phyloP scores from a whole-genome alignment of 2,888 invertebrate genomes.

The Oxystoma pomonae region DNA sequence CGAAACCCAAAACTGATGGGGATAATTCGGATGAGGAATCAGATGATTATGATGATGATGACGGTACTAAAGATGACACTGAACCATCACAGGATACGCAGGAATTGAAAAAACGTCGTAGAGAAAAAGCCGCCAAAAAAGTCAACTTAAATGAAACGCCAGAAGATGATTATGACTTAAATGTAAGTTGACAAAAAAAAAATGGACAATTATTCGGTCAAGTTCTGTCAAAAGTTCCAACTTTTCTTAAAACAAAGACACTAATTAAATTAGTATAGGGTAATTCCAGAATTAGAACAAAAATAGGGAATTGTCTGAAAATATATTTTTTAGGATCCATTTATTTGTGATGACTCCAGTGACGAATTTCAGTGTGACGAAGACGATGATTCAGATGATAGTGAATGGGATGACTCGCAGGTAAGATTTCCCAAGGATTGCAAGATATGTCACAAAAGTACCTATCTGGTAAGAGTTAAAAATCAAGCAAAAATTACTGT shows the following conservation, averaged over 20 bases:
- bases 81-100: not conserved
- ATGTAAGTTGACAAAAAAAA: not conserved
- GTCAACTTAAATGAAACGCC: constrained; percentile 1
- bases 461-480: too few species aligned
- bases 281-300: too few species aligned
- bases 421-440: too few species aligned
- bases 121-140: not conserved
- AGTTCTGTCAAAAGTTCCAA: too few species aligned
- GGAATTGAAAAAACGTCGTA: constrained; percentile 6
- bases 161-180: constrained; percentile 11
- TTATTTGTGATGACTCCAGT: constrained; percentile 27
- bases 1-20: not conserved
- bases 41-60: not conserved
- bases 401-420: constrained; percentile 28
- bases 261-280: too few species aligned
- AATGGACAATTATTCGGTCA: too few species aligned
- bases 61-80: not conserved
- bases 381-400: constrained; percentile 20
- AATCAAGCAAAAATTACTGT: too few species aligned
- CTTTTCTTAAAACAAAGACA: too few species aligned
- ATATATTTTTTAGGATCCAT: constrained; percentile 25
- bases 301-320: too few species aligned
- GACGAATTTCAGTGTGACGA: constrained; percentile 27
- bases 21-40: not conserved
- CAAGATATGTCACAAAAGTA: too few species aligned